Conservation (phyloP, 2,113 vertebrate genomes). For the human region DNA sequence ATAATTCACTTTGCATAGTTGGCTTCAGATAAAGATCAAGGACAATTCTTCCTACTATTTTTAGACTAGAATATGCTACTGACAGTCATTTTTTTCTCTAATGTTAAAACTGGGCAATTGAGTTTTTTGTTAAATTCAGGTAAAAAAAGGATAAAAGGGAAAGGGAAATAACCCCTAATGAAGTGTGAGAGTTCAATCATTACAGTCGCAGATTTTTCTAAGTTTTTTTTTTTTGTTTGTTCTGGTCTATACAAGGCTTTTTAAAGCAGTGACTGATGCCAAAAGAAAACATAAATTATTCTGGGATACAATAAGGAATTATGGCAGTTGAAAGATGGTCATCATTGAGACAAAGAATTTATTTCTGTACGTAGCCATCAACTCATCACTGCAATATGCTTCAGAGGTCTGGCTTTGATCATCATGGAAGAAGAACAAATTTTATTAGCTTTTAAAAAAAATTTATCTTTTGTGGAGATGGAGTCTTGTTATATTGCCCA, state of each 20-base stretch:
- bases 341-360: background rate
- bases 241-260: background rate
- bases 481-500: too few relatives aligned
- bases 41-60: slow-evolving; percentile 22
- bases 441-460: background rate
- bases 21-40: slow-evolving; percentile 40
- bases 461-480: too few relatives aligned
- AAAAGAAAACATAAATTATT: slow-evolving; percentile 20
- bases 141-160: slow-evolving; percentile 22
- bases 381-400: background rate
- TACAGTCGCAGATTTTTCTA: background rate
- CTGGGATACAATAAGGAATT: background rate
- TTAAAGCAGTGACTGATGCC: background rate
- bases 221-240: background rate
- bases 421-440: background rate
- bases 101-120: background rate
- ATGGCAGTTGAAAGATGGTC: background rate
- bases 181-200: slow-evolving; percentile 11
- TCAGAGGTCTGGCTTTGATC: background rate
- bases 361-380: background rate
- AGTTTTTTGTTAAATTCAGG: slow-evolving; percentile 34
- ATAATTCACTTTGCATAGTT: background rate
- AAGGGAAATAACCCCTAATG: background rate
- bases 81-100: background rate
- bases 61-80: background rate